Evolutionary conservation across 2,113 vertebrate genomes (phyloP).

Genomic region (Plotosus lineatus): DNA sequence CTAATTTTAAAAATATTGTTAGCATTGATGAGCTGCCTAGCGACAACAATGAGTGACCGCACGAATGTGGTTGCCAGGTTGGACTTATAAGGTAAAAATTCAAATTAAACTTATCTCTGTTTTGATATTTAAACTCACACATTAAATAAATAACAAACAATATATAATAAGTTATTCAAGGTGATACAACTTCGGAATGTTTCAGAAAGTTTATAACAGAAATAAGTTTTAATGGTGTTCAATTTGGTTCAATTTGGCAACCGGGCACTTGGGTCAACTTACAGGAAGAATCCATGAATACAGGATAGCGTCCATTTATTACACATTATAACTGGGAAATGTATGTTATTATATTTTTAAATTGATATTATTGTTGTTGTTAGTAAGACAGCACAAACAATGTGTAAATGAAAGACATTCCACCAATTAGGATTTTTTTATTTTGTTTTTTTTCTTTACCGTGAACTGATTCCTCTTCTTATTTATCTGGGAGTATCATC

Average conservation of each 20-base stretch:
- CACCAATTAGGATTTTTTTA: not conserved
- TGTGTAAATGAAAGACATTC: not conserved
- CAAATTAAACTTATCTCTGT: not conserved
- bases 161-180: no score
- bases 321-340: not conserved
- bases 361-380: not conserved
- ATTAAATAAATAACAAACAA: not conserved
- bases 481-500: not conserved
- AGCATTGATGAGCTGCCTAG: not conserved
- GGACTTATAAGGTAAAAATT: accelerated
- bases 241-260: constrained; percentile 20
- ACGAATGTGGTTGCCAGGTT: not conserved
- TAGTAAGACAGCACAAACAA: not conserved
- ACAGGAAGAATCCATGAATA: not conserved
- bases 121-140: not conserved
- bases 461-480: constrained; percentile 15
- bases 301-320: not conserved
- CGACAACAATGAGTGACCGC: not conserved
- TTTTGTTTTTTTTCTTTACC: no score
- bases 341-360: not conserved
- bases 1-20: not conserved
- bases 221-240: no score
- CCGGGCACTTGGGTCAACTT: not conserved
- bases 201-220: no score
- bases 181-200: no score